Percentiles rank a stretch among this genome's conserved stretches.
Evolutionary conservation across 2,888 invertebrate species (phyloP).

Genomic region (Orchesella flavescens): DNA sequence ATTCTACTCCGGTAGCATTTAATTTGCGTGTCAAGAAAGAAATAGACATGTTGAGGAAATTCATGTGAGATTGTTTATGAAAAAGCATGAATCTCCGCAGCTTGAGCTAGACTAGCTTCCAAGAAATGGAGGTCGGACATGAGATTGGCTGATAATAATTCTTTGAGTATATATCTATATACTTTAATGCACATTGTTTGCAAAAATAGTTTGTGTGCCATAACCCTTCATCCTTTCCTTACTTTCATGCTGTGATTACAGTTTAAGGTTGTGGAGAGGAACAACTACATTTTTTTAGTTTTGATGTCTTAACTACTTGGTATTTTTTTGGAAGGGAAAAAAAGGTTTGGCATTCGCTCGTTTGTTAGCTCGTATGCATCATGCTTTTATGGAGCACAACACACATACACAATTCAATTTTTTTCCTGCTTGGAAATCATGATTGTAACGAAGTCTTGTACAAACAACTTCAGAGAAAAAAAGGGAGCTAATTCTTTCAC

Average conservation of each 20-base stretch:
- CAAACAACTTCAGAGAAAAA: background rate
- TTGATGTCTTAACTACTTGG: constrained; percentile 5
- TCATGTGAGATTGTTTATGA: constrained; percentile 26
- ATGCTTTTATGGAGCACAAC: background rate
- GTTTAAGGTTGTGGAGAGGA: background rate
- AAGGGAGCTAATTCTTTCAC: constrained; percentile 20
- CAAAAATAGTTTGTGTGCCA: constrained; percentile 1
- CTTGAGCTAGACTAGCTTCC: background rate
- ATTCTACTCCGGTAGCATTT: constrained; percentile 12
- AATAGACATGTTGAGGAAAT: constrained; percentile 19
- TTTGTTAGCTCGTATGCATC: background rate
- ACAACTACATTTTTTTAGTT: background rate
- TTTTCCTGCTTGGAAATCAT: background rate
- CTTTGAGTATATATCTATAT: background rate
- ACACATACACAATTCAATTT: background rate
- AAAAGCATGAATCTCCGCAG: constrained; percentile 8
- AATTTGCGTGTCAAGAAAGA: constrained; percentile 28
- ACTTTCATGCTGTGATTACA: too few relatives aligned
- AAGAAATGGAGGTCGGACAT: background rate
- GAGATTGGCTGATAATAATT: constrained; percentile 18
- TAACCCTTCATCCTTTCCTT: too few relatives aligned
- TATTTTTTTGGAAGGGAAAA: background rate
- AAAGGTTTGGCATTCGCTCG: background rate
- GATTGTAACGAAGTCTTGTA: background rate
- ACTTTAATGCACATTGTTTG: constrained; percentile 9